These are phyloP conservation scores for Aulostomus chinensis DNA, from an alignment of 2,797 vertebrate genomes.

Conservation along the genomic window DNA sequence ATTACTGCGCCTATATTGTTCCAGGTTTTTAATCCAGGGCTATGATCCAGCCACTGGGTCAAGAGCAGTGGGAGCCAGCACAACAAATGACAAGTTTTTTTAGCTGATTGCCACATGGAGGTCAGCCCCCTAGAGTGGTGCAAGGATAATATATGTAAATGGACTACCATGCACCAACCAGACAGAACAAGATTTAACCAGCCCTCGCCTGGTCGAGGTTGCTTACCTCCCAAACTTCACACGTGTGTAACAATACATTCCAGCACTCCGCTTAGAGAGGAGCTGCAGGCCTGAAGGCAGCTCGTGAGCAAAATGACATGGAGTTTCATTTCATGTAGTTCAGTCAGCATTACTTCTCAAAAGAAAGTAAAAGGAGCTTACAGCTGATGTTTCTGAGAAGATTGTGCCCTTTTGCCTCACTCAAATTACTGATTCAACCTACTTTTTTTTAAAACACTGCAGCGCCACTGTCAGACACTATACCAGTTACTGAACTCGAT, in stretches of 20 bases:
- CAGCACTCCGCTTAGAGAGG: conserved; percentile 29
- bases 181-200: conserved; percentile 79
- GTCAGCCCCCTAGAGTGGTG: conserved; percentile 60
- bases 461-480: no score
- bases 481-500: no score
- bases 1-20: conserved; percentile 15
- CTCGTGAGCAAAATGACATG: not conserved
- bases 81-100: conserved; percentile 23
- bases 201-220: conserved; percentile 62
- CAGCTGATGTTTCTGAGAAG: no score
- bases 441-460: no score
- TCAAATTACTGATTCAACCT: no score
- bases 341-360: no score
- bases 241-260: conserved; percentile 66
- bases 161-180: conserved; percentile 59
- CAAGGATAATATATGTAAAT: conserved; percentile 79
- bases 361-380: no score
- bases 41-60: not conserved
- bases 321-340: not conserved
- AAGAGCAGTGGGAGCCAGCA: conserved; percentile 12
- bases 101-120: conserved; percentile 46
- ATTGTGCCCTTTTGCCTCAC: no score
- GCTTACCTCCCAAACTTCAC: conserved; percentile 68
- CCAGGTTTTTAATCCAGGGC: not conserved
- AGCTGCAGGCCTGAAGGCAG: conserved; percentile 8